Base-by-base conservation (phyloP, 1,140 invertebrate genomes). In the Antheraea pernyi region DNA sequence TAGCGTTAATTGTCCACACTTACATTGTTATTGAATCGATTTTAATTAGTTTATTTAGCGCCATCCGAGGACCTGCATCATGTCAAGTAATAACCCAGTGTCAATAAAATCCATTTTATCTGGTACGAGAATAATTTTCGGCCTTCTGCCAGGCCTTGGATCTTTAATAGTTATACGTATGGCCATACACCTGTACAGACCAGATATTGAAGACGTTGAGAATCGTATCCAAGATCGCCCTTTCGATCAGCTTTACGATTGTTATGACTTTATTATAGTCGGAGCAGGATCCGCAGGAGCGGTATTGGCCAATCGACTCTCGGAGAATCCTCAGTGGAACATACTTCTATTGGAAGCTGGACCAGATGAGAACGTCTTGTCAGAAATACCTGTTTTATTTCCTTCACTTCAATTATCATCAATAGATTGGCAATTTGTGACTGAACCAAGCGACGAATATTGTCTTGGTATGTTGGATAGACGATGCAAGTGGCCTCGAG, bases 251-350 rank as follows among this genome's bases (percentile, higher is more conserved):
- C 78, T 96, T 9, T 82, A 92, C 0, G 79, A 92, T 3, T 88
- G 86, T 19, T 97, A 97, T 68, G 96, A 97, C 82, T 97, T 97
- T 67, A 94, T 97, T 1, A 92, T 97, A 42, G 93, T 98, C 39
- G 98, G 98, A 0, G 97, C 94, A 7, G 98, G 97, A 7, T 96
- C 97, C 0, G 96, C 97, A 0, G 97, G 97, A 10, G 93, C 96
- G 19, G 97, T 97, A 0, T 60, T 98, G 36, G 97, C 97, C 0
- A 95, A 95, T 61, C 91, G 97, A 46, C 83, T 97, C 0, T 95
- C 95, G 11, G 96, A 97, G 89, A 95, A 95, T 70, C 84, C 93
- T 0, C 84, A 95, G 3, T 96, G 95, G 95, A 94, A 89, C 65
- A 94, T 98, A 19, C 86, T 98, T 0, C 88, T 98, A 9, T 66